phyloP scores from a whole-genome alignment of 2,888 invertebrate genomes.

The Diloba caeruleocephala region DNA sequence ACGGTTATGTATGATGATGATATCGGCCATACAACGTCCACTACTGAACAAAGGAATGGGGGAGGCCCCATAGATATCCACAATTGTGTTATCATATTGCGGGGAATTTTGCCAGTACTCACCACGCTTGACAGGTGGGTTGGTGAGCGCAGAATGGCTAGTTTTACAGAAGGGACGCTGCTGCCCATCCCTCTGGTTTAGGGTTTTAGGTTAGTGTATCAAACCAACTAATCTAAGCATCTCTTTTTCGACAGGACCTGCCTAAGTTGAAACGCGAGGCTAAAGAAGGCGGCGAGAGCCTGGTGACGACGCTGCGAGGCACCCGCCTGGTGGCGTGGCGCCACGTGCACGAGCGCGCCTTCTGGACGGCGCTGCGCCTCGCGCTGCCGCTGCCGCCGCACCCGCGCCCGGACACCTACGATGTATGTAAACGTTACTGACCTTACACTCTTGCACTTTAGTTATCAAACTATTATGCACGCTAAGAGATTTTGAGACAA shows the following conservation, averaged over 20 bases:
- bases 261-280: slow-evolving; percentile 86
- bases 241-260: slow-evolving; percentile 82
- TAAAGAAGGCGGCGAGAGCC: slow-evolving; percentile 87
- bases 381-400: slow-evolving; percentile 89
- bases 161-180: no score
- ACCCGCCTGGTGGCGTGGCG: slow-evolving; percentile 87
- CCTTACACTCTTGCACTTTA: slow-evolving; percentile 22
- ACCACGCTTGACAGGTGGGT: no score
- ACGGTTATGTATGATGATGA: no score
- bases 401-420: slow-evolving; percentile 53
- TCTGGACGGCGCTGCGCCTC: slow-evolving; percentile 91
- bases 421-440: slow-evolving; percentile 51
- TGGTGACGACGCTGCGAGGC: slow-evolving; percentile 80
- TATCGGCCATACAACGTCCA: no score
- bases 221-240: no score
- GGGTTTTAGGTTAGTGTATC: no score
- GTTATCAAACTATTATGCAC: background rate
- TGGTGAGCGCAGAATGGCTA: no score
- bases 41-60: no score
- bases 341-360: slow-evolving; percentile 87
- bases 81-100: no score
- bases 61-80: no score
- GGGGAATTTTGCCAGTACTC: no score
- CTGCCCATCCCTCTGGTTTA: no score
- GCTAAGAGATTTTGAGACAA: background rate